These are phyloP conservation scores for Procavia capensis DNA, from an alignment of 2,113 vertebrate genomes.

Conservation along the genomic window DNA sequence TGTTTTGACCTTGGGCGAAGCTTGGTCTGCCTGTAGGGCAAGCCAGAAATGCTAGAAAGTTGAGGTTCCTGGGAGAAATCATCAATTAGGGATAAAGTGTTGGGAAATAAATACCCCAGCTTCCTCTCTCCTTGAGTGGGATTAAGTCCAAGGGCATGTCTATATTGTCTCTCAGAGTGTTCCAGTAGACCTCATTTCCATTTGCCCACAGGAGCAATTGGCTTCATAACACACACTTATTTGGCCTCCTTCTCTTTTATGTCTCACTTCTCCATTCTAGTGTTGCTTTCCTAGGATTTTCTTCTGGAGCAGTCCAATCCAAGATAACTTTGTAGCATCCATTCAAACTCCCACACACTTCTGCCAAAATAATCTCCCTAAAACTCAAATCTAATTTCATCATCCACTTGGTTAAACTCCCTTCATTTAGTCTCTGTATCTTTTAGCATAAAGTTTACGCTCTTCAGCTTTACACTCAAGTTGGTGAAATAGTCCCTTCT, in stretches of 20 bases:
- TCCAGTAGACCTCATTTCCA: constrained; percentile 10
- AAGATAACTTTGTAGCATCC: not conserved
- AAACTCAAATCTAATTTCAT: constrained; percentile 21
- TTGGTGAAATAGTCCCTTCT: not conserved
- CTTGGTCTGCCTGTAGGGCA: not conserved
- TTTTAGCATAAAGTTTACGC: not conserved
- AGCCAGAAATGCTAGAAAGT: not conserved
- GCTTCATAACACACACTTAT: not conserved
- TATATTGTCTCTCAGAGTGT: not conserved
- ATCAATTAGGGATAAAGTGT: not conserved
- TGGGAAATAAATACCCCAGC: not conserved
- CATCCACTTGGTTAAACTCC: not conserved
- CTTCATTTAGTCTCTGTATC: not conserved
- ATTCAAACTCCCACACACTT: not conserved
- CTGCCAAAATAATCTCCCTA: not conserved
- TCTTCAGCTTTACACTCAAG: not conserved
- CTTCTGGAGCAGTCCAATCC: not conserved
- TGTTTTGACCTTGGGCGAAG: not conserved
- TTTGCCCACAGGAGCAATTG: not conserved
- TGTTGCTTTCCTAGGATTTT: not conserved
- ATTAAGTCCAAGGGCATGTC: not conserved
- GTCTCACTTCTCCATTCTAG: not conserved
- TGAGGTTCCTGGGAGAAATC: not conserved
- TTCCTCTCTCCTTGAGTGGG: not conserved
- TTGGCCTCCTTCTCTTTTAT: not conserved